A percentile compares a stretch with the other conserved stretches of the same genome.
These are phyloP conservation scores for Pomacea canaliculata DNA, from an alignment of 2,888 invertebrate genomes.

Conservation along the genomic window DNA sequence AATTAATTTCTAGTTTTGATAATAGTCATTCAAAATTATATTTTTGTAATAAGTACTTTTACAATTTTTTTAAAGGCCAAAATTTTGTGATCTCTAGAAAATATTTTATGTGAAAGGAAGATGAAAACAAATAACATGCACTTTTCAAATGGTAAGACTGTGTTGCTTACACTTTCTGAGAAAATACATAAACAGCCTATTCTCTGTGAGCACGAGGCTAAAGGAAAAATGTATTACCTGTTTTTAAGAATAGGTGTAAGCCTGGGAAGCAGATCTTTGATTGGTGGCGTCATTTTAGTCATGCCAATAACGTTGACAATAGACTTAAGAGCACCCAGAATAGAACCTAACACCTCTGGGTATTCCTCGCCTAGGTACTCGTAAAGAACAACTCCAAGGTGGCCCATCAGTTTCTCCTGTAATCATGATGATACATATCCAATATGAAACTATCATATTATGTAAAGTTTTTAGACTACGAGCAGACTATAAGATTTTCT, in stretches of 20 bases:
- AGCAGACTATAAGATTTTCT: too few species aligned
- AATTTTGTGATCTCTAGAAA: too few species aligned
- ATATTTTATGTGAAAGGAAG: too few species aligned
- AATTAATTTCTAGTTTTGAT: too few species aligned
- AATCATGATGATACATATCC: constrained; percentile 21
- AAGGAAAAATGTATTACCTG: constrained; percentile 71
- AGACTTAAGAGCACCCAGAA: constrained; percentile 97
- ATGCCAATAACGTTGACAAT: constrained; percentile 99
- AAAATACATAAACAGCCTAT: too few species aligned
- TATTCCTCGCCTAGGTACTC: constrained; percentile 99
- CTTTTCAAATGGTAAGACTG: too few species aligned
- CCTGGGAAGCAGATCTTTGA: constrained; percentile 96
- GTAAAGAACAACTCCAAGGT: constrained; percentile 97
- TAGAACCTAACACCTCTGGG: constrained; percentile 98
- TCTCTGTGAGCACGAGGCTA: too few species aligned
- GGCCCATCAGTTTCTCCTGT: constrained; percentile 98
- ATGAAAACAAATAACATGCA: too few species aligned
- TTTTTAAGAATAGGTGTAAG: constrained; percentile 98
- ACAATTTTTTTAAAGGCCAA: too few species aligned
- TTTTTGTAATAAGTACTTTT: too few species aligned
- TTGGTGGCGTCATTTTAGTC: constrained; percentile 99
- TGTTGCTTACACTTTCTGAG: too few species aligned
- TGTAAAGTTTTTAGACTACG: background rate
- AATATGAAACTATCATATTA: background rate
- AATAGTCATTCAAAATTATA: too few species aligned